phyloP scores from a whole-genome alignment of 1,140 invertebrate genomes.

The Ephestia elutella region DNA sequence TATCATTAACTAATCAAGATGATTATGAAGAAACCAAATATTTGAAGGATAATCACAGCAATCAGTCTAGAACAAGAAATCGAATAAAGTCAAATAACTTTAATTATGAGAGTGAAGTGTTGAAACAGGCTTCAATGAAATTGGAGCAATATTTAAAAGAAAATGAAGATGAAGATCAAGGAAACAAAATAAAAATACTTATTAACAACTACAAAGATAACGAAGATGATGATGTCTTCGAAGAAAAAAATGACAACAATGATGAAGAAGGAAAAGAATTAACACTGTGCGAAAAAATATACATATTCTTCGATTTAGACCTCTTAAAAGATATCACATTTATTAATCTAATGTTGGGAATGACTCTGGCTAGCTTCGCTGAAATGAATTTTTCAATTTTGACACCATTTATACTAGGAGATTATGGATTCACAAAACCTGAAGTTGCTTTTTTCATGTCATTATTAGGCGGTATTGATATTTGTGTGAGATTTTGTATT shows the following conservation, averaged over 20 bases:
- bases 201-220: conserved; percentile 30
- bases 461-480: conserved; percentile 75
- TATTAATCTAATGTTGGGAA: conserved; percentile 79
- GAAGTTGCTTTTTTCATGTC: conserved; percentile 79
- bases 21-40: conserved; percentile 60
- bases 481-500: conserved; percentile 77
- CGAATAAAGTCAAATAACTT: conserved; percentile 63
- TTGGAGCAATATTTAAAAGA: conserved; percentile 63
- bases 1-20: conserved; percentile 53
- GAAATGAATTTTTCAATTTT: conserved; percentile 82
- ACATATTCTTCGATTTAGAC: conserved; percentile 80
- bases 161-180: conserved; percentile 36
- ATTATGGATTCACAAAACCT: conserved; percentile 74
- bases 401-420: conserved; percentile 80
- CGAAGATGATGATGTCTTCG: conserved; percentile 33
- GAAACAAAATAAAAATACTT: conserved; percentile 45
- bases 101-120: conserved; percentile 65
- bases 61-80: conserved; percentile 50
- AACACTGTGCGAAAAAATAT: conserved; percentile 71
- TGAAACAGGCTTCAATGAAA: conserved; percentile 67
- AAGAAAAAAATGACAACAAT: conserved; percentile 34
- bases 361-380: conserved; percentile 79
- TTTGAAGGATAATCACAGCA: conserved; percentile 62
- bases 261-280: conserved; percentile 38
- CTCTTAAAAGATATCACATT: conserved; percentile 79